Evolutionary conservation across 2,888 invertebrate species (phyloP).

Genomic region (Choristoneura rosaceana): DNA sequence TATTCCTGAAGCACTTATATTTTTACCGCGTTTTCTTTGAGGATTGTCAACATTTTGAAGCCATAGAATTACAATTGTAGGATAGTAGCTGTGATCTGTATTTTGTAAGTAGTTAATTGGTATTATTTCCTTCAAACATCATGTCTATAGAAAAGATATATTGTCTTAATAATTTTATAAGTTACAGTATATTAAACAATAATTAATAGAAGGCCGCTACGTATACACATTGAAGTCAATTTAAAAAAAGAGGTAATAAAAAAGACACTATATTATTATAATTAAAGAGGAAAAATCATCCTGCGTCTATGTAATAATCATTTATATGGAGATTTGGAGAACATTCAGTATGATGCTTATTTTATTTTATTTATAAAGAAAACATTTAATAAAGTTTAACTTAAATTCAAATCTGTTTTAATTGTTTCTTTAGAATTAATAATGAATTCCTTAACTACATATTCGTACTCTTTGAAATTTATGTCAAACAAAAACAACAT

Average conservation of each 20-base stretch:
- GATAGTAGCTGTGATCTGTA: constrained; percentile 57
- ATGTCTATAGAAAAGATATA: constrained; percentile 30
- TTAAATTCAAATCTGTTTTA: constrained; percentile 27
- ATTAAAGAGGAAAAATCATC: constrained; percentile 47
- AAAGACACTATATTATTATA: constrained; percentile 22
- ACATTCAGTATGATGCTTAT: constrained; percentile 41
- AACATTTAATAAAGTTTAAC: constrained; percentile 36
- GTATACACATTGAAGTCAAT: constrained; percentile 42
- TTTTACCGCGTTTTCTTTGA: not conserved
- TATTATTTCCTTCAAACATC: constrained; percentile 42
- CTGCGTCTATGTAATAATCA: constrained; percentile 59
- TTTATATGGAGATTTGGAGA: constrained; percentile 52
- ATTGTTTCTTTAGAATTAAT: not conserved
- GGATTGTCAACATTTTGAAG: constrained; percentile 16
- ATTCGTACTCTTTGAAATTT: not conserved
- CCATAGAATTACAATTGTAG: constrained; percentile 45
- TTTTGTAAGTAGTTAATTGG: constrained; percentile 50
- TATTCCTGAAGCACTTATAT: not conserved
- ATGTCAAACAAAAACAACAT: not conserved
- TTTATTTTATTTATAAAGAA: constrained; percentile 44
- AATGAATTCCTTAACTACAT: not conserved
- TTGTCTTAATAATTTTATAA: constrained; percentile 38
- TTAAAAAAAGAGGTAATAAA: constrained; percentile 43
- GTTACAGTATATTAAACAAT: constrained; percentile 30
- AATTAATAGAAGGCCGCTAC: constrained; percentile 31